Conservation (phyloP, 2,113 vertebrate species). For the Emberiza fucata region DNA sequence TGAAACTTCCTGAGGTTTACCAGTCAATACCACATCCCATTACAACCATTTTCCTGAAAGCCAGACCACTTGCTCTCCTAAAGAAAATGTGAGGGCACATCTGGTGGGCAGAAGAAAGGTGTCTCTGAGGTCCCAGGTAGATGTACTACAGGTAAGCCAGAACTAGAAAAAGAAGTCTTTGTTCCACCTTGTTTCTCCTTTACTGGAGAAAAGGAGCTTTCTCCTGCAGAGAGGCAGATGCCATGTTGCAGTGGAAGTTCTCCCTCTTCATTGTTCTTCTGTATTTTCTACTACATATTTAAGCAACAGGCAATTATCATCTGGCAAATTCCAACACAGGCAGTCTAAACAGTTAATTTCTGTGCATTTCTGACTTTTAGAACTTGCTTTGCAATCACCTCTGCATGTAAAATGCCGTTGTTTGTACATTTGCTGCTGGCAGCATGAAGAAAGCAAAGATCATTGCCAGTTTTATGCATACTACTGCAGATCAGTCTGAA, state of each 20-base stretch:
- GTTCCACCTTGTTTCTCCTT: no score
- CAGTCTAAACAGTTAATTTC: neutral
- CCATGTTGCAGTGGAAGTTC: neutral
- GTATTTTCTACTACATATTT: neutral
- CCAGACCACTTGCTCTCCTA: neutral
- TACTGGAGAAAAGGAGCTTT: neutral
- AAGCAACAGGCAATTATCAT: neutral
- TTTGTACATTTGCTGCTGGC: neutral
- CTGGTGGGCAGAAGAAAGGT: neutral
- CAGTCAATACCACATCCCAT: neutral
- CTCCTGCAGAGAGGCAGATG: neutral
- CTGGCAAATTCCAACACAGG: neutral
- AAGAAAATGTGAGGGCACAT: neutral
- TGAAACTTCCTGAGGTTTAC: neutral
- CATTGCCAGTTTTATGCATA: neutral
- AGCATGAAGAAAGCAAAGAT: neutral
- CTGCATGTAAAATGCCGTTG: neutral
- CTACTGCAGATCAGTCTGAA: neutral
- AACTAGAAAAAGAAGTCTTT: neutral
- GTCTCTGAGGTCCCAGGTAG: neutral
- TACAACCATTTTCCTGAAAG: neutral
- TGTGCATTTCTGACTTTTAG: neutral
- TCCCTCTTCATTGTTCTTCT: neutral
- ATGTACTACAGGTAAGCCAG: neutral
- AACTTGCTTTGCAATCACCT: neutral